Percentiles rank a stretch among this genome's conserved stretches.
Conservation (phyloP, 2,797 vertebrate species). For the Syncerus caffer region DNA sequence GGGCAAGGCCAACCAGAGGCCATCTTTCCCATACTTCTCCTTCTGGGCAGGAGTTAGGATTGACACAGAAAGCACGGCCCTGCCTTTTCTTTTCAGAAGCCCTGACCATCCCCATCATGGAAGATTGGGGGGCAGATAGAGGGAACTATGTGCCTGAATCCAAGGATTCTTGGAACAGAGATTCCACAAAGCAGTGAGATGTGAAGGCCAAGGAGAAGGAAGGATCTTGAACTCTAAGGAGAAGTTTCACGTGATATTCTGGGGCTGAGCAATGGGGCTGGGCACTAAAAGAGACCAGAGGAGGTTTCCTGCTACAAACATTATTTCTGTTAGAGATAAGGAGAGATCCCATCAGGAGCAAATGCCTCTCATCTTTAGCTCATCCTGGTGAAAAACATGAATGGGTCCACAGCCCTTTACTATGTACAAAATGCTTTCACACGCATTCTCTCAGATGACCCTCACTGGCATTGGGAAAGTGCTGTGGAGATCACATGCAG, state of each 20-base stretch:
- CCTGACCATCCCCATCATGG: not conserved
- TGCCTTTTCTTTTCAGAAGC: conserved; percentile 2
- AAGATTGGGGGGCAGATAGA: not conserved
- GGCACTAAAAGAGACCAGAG: not conserved
- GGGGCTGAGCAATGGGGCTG: not conserved
- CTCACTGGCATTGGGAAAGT: not conserved
- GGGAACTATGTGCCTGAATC: not conserved
- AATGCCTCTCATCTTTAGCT: not conserved
- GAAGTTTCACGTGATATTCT: not conserved
- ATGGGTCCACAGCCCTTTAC: not conserved
- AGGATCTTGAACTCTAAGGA: not conserved
- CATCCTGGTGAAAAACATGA: not conserved
- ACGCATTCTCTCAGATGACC: not conserved
- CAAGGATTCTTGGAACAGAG: not conserved
- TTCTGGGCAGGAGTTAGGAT: not conserved
- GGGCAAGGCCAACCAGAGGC: not conserved
- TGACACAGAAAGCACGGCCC: not conserved
- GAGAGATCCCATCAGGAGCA: not conserved
- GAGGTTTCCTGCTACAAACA: not conserved
- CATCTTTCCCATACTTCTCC: not conserved
- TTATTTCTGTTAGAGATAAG: not conserved
- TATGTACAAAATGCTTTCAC: not conserved
- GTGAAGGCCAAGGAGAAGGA: not conserved
- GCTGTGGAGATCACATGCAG: not conserved
- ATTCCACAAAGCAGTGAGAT: not conserved